A percentile compares a stretch with the other conserved stretches of the same genome.
Conservation (phyloP, 2,797 vertebrate genomes). For the Smutsia gigantea region DNA sequence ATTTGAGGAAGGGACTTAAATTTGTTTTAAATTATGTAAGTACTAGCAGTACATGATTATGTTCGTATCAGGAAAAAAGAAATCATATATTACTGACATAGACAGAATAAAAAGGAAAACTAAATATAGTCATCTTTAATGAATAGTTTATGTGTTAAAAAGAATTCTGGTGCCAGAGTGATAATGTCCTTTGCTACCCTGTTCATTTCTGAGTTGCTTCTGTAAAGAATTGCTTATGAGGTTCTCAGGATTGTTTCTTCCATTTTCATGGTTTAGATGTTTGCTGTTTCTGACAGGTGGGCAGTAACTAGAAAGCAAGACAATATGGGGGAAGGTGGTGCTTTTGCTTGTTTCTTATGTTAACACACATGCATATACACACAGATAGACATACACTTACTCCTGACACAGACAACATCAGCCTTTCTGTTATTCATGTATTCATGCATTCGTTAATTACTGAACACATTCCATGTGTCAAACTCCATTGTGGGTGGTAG, state of each 20-base stretch:
- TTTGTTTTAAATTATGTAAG: background rate
- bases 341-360: background rate
- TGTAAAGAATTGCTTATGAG: background rate
- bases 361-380: fast-evolving
- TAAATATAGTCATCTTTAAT: constrained; percentile 16
- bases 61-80: background rate
- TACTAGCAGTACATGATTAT: background rate
- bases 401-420: background rate
- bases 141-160: background rate
- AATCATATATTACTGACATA: background rate
- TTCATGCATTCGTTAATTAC: background rate
- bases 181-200: background rate
- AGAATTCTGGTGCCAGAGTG: background rate
- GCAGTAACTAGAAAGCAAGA: background rate
- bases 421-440: background rate
- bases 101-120: background rate
- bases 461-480: fast-evolving
- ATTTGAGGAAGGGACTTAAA: background rate
- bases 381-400: fast-evolving
- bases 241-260: background rate
- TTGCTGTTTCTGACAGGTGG: background rate
- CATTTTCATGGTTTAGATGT: background rate
- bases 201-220: background rate
- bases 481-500: background rate
- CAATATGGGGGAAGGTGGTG: background rate